Percentiles rank a stretch among this genome's conserved stretches.
Evolutionary conservation across 2,113 vertebrate genomes (phyloP).

Genomic region (Anseranas semipalmata): DNA sequence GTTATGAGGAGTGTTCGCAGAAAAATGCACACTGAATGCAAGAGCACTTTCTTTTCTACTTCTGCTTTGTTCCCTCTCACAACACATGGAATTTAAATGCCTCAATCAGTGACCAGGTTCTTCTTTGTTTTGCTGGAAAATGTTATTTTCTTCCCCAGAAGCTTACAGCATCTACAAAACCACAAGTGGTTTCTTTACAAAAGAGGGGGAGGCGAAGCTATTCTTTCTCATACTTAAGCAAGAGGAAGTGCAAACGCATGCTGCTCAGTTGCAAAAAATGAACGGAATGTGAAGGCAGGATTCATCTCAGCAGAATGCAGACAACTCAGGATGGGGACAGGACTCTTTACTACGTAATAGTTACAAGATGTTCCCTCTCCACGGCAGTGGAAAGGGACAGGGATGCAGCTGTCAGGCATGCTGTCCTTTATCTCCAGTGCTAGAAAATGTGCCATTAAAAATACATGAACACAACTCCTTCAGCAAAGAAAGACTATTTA

Average conservation of each 20-base stretch:
- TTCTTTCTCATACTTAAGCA: background rate
- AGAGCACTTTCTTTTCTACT: slow-evolving; percentile 5
- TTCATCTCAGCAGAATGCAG: background rate
- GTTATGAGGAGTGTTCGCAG: background rate
- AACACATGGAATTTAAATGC: slow-evolving; percentile 21
- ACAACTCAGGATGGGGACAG: background rate
- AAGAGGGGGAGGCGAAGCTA: background rate
- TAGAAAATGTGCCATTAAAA: background rate
- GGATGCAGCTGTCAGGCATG: background rate
- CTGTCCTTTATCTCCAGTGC: background rate
- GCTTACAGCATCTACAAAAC: background rate
- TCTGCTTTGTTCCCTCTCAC: background rate
- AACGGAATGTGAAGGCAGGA: background rate
- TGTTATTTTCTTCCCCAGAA: background rate
- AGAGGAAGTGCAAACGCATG: background rate
- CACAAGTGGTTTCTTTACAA: background rate
- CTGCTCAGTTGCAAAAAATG: background rate
- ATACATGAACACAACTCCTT: background rate
- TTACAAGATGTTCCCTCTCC: background rate
- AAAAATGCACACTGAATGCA: background rate
- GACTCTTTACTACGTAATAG: background rate
- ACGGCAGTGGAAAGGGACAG: background rate
- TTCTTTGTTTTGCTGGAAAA: slow-evolving; percentile 6
- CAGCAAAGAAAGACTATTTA: background rate
- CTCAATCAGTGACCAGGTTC: background rate